phyloP scores from a whole-genome alignment of 2,113 vertebrate genomes.

The Pampusana beccarii region DNA sequence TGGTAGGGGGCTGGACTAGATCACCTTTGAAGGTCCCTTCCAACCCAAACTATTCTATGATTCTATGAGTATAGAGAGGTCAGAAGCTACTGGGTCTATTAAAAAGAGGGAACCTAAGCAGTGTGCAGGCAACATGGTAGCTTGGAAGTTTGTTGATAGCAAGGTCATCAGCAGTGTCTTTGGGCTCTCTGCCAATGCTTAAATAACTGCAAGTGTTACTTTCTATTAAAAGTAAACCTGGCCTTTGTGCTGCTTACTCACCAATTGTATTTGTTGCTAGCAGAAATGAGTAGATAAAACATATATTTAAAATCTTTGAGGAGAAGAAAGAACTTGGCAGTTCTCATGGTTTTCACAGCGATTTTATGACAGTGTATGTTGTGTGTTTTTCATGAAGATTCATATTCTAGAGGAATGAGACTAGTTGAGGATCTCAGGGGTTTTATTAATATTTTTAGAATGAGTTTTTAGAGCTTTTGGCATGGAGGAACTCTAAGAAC shows the following conservation, averaged over 20 bases:
- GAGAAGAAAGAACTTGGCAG: background rate
- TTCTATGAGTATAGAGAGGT: no score
- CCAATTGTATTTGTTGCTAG: background rate
- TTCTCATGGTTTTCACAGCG: background rate
- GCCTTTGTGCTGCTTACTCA: conserved; percentile 25
- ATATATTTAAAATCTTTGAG: background rate
- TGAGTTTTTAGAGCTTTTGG: background rate
- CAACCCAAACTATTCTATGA: no score
- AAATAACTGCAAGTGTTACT: background rate
- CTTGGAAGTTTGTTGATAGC: background rate
- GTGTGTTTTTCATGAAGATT: background rate
- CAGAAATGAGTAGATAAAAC: conserved; percentile 7
- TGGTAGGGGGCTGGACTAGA: no score
- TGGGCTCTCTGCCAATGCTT: background rate
- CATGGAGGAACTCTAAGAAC: background rate
- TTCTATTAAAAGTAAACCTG: conserved; percentile 25
- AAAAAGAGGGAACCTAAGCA: background rate
- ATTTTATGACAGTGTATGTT: background rate
- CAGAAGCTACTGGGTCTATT: background rate
- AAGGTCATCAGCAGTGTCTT: background rate
- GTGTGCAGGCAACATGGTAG: background rate
- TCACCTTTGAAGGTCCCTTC: no score
- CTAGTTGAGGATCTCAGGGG: background rate
- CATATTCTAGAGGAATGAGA: background rate
- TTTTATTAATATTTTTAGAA: conserved; percentile 29